Evolutionary conservation across 1,140 invertebrate species (phyloP).

Genomic region (Orius insidiosus): DNA sequence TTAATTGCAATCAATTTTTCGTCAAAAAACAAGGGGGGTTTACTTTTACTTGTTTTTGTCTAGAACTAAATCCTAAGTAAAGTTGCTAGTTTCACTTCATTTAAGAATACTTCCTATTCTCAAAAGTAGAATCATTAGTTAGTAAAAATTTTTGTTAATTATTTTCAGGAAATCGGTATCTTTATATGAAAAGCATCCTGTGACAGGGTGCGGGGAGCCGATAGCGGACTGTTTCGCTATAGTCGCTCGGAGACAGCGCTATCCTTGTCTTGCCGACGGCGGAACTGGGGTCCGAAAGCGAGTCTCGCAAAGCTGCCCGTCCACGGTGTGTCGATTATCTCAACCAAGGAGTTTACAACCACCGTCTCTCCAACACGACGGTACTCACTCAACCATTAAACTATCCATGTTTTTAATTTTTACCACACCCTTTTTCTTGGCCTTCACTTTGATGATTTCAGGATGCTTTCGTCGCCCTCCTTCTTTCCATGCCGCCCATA

Average conservation of each 20-base stretch:
- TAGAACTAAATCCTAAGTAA: too few species aligned
- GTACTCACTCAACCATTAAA: conserved; percentile 14
- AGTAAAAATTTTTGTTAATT: too few species aligned
- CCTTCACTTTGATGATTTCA: conserved; percentile 23
- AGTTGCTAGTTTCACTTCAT: too few species aligned
- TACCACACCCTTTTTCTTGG: not conserved
- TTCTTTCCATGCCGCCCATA: conserved; percentile 80
- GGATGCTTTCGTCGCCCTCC: conserved; percentile 63
- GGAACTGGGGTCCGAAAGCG: conserved; percentile 85
- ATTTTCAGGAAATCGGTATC: conserved; percentile 28
- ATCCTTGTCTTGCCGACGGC: conserved; percentile 77
- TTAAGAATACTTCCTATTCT: too few species aligned
- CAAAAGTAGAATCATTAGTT: too few species aligned
- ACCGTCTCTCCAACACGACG: conserved; percentile 20
- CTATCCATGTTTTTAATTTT: not conserved
- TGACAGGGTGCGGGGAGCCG: conserved; percentile 63
- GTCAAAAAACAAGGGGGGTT: too few species aligned
- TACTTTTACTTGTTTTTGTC: too few species aligned
- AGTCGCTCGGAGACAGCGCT: conserved; percentile 59
- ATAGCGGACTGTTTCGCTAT: conserved; percentile 83
- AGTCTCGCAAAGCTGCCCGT: conserved; percentile 73
- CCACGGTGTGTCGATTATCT: conserved; percentile 75
- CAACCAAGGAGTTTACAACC: conserved; percentile 53
- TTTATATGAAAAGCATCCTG: conserved; percentile 62
- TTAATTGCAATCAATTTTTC: too few species aligned